Evolutionary conservation across 2,113 vertebrate genomes (phyloP), one percentile per base, ranked within the genome.

Genomic region (Notechis scutatus): DNA sequence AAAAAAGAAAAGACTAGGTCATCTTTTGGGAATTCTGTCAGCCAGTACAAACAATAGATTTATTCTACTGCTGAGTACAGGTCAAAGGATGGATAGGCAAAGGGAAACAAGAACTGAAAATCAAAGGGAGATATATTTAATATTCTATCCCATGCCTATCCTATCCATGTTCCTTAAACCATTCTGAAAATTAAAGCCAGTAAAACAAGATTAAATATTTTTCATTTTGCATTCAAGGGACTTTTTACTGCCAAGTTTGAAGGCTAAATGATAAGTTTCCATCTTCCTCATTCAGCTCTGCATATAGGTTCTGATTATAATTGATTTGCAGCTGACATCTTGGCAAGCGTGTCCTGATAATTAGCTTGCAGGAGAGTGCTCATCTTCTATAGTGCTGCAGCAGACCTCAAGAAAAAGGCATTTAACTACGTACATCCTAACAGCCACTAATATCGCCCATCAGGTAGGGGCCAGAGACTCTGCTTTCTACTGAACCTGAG

Each of bases 291-390:
- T 90, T 93, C 88, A 85, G 88, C 26, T 90, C 92, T 26, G 20
- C 85, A 89, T 55, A 47, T 85, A 90, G 45, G 88, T 57, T 93
- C 88, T 55, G 23, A 81, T 92, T 88, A 55, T 93, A 90, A 93
- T 93, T 90, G 88, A 93, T 74, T 90, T 93, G 87, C 92, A 90
- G 69, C 69, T 90, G 69, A 93, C 88, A 85, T 85, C 88, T 90
- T 93, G 92, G 92, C 92, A 93, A 85, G 88, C 12, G 1, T 59
- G 85, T 59, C 64, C 54, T 85, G 26, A 88, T 90, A 86, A 90
- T 93, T 93, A 93, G 85, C 88, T 90, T 93, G 88, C 92, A 93
- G 88, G 45, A 64, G 69, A 93, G 42, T 29, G 57, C 54, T 50
- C 23, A 42, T 59, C 29, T 39, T 89, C 20, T 55, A 52, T 15